Conservation (phyloP, 2,888 invertebrate genomes). For the Polydesmus complanatus region DNA sequence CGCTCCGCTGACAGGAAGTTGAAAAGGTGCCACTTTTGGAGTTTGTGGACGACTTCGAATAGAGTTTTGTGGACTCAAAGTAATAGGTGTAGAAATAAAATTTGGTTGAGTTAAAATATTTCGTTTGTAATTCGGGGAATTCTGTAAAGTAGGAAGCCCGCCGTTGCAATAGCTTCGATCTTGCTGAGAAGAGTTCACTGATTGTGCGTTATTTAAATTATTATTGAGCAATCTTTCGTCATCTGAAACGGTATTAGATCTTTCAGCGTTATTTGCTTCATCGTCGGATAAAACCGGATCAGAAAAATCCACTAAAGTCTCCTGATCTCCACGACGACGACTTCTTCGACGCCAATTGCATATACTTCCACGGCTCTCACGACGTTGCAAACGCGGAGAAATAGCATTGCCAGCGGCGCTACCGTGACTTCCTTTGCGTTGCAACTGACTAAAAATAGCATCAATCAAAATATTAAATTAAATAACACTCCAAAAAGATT, state of each 20-base stretch:
- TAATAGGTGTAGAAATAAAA: constrained; percentile 22
- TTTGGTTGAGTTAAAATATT: constrained; percentile 25
- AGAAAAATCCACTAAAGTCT: constrained; percentile 28
- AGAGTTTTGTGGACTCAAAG: constrained; percentile 56
- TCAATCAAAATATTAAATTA: not conserved
- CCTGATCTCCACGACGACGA: constrained; percentile 28
- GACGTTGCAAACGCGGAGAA: constrained; percentile 19
- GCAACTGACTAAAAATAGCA: constrained; percentile 13
- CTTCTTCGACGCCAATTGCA: constrained; percentile 28
- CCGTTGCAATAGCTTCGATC: constrained; percentile 47
- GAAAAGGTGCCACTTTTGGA: constrained; percentile 10
- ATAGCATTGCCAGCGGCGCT: constrained; percentile 17
- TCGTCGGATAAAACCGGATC: constrained; percentile 47
- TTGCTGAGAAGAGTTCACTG: not conserved
- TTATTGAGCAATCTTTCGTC: constrained; percentile 26
- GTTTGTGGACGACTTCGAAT: constrained; percentile 37
- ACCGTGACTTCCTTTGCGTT: constrained; percentile 17
- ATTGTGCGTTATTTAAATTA: constrained; percentile 23
- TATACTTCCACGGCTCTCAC: constrained; percentile 33
- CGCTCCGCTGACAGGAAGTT: not conserved
- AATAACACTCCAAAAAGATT: not conserved
- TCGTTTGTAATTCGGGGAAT: constrained; percentile 30
- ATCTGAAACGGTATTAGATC: constrained; percentile 20
- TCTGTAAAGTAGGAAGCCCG: constrained; percentile 22
- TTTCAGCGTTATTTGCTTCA: constrained; percentile 37